Evolutionary conservation across 2,797 vertebrate species (phyloP).

Genomic region (Simalia tracyae): DNA sequence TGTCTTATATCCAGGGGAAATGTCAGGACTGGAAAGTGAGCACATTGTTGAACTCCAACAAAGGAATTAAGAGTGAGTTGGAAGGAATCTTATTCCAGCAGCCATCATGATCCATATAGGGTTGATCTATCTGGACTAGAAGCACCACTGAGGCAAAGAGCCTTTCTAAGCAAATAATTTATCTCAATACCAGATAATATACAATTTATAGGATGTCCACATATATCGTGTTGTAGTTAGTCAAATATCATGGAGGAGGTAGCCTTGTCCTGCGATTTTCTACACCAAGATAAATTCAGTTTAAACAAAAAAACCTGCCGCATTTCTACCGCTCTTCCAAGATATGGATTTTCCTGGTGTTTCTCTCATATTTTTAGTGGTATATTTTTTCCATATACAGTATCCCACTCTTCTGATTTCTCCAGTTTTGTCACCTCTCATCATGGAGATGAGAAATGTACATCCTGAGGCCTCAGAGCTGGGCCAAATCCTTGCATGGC

Average conservation of each 20-base stretch:
- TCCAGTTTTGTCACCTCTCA: background rate
- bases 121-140: background rate
- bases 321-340: background rate
- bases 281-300: background rate
- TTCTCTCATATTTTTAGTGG: background rate
- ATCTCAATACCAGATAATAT: background rate
- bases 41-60: background rate
- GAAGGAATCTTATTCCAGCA: background rate
- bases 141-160: background rate
- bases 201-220: background rate
- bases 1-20: background rate
- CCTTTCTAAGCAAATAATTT: background rate
- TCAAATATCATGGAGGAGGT: background rate
- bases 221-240: background rate
- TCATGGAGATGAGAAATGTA: background rate
- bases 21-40: background rate
- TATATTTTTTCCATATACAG: background rate
- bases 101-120: background rate
- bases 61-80: background rate
- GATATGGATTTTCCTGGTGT: background rate
- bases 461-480: background rate
- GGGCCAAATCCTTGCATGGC: background rate
- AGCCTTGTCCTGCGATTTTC: background rate
- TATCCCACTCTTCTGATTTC: background rate
- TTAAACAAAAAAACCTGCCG: background rate